Base-by-base conservation (phyloP, 1,140 invertebrate species). In the Lepidurus arcticus region DNA sequence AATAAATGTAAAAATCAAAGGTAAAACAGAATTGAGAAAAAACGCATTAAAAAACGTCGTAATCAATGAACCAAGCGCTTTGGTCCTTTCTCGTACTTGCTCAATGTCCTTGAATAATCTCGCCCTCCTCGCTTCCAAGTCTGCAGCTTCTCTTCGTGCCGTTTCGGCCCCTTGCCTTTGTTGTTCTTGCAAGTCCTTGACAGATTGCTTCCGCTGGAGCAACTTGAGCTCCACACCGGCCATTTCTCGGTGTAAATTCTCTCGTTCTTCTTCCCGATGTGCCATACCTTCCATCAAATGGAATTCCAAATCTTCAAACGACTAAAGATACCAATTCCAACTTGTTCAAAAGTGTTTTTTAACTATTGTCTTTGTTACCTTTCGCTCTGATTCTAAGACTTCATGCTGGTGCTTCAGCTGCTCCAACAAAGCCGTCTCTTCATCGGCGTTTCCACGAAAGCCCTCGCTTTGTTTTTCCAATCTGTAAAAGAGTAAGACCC, bases 281-380 rank as follows among this genome's bases (percentile, higher is more conserved):
- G 93, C 93, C 84, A 95, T 93, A 82, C 94, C 93, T 86, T 98
- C 96, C 78, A 97, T 87, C 84, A 97, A 93, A 83, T 94, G 93
- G 85, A 97, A 98, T 85, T 98, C 95, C 21, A 96, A 86, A 84
- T 97, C 95, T 85, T 98, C 95, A 83, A 93, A 97, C 44, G 91
- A 88, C 87, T 95, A 73, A 9, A 79, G 82, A 81, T 77, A 73
- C 6, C 73, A 76, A 74, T 24, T 9, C 11, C 42, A 42, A 13
- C 11, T 34, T 24, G 13, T 42, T 47, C 16, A 11, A 42, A 77
- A 78, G 7, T 4, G 42, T 44, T 9, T 75, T 76, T 78, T 7
- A 10, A 76, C 24, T 21, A n/a, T 78, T 76, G 44, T 21, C 34
- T 76, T 21, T 10, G 24, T 79, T 81, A 85, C 85, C 84, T 88